Evolutionary conservation across 2,113 vertebrate genomes (phyloP), one percentile per base, ranked within the genome.

Genomic region (Nycticorax nycticorax): DNA sequence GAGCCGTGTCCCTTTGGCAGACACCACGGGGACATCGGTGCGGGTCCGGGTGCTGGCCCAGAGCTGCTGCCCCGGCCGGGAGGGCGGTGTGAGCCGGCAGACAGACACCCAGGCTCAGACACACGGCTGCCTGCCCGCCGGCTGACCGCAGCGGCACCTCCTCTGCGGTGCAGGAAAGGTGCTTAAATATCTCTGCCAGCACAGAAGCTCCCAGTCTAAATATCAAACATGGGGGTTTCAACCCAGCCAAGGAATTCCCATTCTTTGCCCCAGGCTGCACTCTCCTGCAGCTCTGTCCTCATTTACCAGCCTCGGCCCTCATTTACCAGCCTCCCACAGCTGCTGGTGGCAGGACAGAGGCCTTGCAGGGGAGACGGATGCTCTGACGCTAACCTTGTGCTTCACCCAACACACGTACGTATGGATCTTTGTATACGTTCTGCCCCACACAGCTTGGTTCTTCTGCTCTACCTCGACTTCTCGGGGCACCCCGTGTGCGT

Each of bases 41-140:
- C 33, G 2, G 9, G 21, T 15, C 52, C 3, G 3, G 20, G 14
- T 50, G 35, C 30, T 17, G 55, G 66, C 23, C 43, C 53, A 22
- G 43, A 20, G 41, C 53, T 13, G n/a, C 10, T 48, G 52, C 50
- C 41, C 43, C 6, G 6, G 7, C 30, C 9, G 2, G 55, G 45
- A 41, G 3, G 3, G 59, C 5, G 3, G 37, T 14, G 35, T 2
- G 7, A 41, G 11, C 20, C 3, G 1, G 45, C 32, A 41, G 67
- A 52, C 32, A 41, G 67, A 52, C 30, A 52, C 28, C 45, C 30
- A 8, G 2, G 10, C 56, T 43, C 39, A 56, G 69, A 27, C 22
- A 56, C 35, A 18, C 1, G 1, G 23, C 55, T 35, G 30, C 32
- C 32, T 33, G 47, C 60, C 14, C 5, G 1, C 23, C 23, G 14